Evolutionary conservation across 2,113 vertebrate genomes (phyloP).

Genomic region (Todiramphus saurophagus): DNA sequence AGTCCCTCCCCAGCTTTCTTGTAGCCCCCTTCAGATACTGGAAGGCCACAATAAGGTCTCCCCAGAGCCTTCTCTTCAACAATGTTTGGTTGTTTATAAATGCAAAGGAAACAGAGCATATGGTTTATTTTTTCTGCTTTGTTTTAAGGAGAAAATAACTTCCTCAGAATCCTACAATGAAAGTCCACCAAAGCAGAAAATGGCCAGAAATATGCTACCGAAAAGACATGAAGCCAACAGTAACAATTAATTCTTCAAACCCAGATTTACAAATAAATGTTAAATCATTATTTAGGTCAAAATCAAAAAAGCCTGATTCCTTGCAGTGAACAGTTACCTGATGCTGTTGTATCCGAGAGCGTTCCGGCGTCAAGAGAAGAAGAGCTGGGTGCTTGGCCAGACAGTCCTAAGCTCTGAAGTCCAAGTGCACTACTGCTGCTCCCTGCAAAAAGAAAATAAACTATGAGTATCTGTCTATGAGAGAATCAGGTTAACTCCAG

Average conservation of each 20-base stretch:
- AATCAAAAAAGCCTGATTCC: not conserved
- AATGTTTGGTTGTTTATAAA: not conserved
- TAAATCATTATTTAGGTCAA: not conserved
- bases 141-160: not conserved
- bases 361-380: conserved; percentile 97
- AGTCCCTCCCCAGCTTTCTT: no score
- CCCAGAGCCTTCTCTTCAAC: not conserved
- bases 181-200: not conserved
- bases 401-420: conserved; percentile 94
- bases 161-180: not conserved
- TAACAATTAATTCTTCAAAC: not conserved
- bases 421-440: conserved; percentile 98
- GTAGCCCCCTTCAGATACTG: no score
- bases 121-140: not conserved
- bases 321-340: conserved; percentile 88
- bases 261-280: not conserved
- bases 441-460: conserved; percentile 76
- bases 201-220: not conserved
- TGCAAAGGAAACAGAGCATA: not conserved
- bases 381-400: conserved; percentile 96
- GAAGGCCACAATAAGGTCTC: no score
- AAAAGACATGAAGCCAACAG: not conserved
- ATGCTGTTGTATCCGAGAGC: conserved; percentile 97
- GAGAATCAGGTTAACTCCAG: not conserved
- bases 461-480: not conserved